phyloP scores from a whole-genome alignment of 2,888 invertebrate species.

The Xestoiulus laeticollis region DNA sequence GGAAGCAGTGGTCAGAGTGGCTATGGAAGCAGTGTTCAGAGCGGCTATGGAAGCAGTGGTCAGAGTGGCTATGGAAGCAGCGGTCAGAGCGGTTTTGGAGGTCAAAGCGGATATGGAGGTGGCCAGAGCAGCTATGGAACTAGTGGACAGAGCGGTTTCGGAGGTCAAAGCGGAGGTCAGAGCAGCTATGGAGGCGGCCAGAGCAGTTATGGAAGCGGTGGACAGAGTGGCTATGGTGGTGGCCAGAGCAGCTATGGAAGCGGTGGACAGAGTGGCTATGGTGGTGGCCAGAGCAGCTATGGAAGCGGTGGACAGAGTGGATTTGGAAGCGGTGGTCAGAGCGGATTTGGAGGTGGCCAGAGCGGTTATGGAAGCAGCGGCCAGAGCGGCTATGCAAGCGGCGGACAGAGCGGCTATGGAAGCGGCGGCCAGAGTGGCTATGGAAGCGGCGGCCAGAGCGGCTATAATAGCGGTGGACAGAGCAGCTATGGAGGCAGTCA shows the following conservation, averaged over 20 bases:
- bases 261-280: background rate
- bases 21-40: background rate
- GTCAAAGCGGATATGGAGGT: background rate
- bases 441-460: background rate
- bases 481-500: background rate
- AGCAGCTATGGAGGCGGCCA: background rate
- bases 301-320: background rate
- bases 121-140: background rate
- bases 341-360: background rate
- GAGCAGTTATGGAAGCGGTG: too few relatives aligned
- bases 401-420: background rate
- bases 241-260: background rate
- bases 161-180: background rate
- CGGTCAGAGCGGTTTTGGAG: background rate
- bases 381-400: background rate
- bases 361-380: background rate
- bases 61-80: background rate
- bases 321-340: background rate
- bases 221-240: background rate
- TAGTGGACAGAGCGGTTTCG: background rate
- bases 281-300: background rate
- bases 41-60: background rate
- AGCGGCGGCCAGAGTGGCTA: background rate
- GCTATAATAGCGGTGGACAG: background rate
- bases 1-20: background rate